Base-by-base conservation (phyloP, 1,140 invertebrate genomes). In the Antheraea pernyi region DNA sequence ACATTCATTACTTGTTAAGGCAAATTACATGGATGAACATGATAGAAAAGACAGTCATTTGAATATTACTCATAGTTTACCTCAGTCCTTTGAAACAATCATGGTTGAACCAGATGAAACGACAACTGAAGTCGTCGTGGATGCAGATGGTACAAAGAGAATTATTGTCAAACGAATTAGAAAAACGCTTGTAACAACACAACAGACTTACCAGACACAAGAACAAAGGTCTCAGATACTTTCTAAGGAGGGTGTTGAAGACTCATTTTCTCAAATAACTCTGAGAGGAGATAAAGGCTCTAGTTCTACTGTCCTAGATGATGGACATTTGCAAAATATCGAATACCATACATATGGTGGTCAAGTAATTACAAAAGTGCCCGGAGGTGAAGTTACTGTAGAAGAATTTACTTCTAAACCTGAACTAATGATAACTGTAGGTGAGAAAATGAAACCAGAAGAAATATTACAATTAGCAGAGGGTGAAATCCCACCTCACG, bases 81-180 rank as follows among this genome's bases (percentile, higher is more conserved):
- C 95, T n/a, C 95, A 96, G 75, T 94, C 96, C 0, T 97, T 97
- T 80, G 96, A 97, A 83, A 96, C 96, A 0, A 93, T 96, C 3
- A 93, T 97, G 73, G 93, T 95, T 0, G 96, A 97, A 84, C 96
- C 96, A 0, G 96, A 96, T 85, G 95, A 97, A 80, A 95, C 95
- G 10, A 95, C 95, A 2, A 96, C 95, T 10, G 96, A 97, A 89
- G 95, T 97, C 3, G 94, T 97, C 8, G 95, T 97, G 0, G 96
- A 96, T 76, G 94, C 96, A 30, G 96, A 97, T 88, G 96, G 96
- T n/a, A 96, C 95, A 0, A 97, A 96, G 75, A 93, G 96, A 73
- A 97, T 97, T 69, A 95, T 97, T 62, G 95, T 97, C 0, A 95
- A 94, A 71, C 96, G 96, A 86, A 85, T 96, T 5, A 89, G 93